Evolutionary conservation across 2,797 vertebrate genomes (phyloP).

Genomic region (Odontamblyopus rebecca): DNA sequence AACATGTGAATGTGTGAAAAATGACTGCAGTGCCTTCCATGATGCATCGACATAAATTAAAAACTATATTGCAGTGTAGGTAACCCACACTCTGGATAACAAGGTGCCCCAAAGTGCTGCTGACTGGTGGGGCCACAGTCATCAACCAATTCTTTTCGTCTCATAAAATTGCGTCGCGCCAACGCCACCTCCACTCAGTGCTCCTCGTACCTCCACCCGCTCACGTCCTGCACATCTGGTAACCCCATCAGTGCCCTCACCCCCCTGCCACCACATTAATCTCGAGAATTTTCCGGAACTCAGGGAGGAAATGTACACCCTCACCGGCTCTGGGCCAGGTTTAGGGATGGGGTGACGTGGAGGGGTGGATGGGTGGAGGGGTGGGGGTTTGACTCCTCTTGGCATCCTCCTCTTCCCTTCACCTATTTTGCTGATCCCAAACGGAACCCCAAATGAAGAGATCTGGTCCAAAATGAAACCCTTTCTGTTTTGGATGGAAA

Average conservation of each 20-base stretch:
- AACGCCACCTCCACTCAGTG: slow-evolving; percentile 36
- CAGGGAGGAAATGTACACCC: slow-evolving; percentile 68
- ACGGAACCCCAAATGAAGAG: slow-evolving; percentile 32
- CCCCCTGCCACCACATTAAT: slow-evolving; percentile 77
- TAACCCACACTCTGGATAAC: slow-evolving; percentile 60
- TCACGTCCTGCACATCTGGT: slow-evolving; percentile 66
- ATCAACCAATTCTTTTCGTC: slow-evolving; percentile 74
- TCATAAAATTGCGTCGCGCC: slow-evolving; percentile 68
- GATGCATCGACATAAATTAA: neutral
- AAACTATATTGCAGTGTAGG: neutral
- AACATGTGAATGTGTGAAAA: too few relatives aligned
- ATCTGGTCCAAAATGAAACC: slow-evolving; percentile 34
- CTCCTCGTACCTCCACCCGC: slow-evolving; percentile 38
- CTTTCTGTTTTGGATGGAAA: slow-evolving; percentile 4
- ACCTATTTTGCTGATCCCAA: neutral
- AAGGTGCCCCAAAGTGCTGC: slow-evolving; percentile 76
- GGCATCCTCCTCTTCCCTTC: slow-evolving; percentile 4
- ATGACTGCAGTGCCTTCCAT: too few relatives aligned
- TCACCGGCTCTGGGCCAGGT: slow-evolving; percentile 61
- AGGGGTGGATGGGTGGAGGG: slow-evolving; percentile 19
- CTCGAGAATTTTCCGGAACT: slow-evolving; percentile 79
- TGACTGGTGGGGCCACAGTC: slow-evolving; percentile 63
- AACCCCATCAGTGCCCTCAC: slow-evolving; percentile 71
- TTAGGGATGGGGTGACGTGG: slow-evolving; percentile 17
- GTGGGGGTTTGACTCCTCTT: slow-evolving; percentile 29